These are phyloP conservation scores for Lithophane socia DNA, from an alignment of 2,888 invertebrate species.

Conservation along the genomic window DNA sequence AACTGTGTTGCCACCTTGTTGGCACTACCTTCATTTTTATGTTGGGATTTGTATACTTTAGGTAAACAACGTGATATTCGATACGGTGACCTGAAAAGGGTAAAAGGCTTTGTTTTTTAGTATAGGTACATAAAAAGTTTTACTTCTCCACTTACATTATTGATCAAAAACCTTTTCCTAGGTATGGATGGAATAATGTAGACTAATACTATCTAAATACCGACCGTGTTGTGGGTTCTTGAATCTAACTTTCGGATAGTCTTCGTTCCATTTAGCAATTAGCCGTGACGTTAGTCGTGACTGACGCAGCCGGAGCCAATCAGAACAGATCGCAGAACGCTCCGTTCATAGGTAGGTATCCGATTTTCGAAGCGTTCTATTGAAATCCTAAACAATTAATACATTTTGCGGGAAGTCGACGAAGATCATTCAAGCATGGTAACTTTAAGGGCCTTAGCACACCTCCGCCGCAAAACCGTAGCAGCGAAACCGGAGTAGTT, in stretches of 20 bases:
- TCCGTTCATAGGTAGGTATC: not conserved
- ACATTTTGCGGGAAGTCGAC: no score
- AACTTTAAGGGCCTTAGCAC: no score
- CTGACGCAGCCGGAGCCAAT: not conserved
- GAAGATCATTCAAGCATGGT: no score
- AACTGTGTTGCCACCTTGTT: slow-evolving; percentile 22
- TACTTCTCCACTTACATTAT: slow-evolving; percentile 8
- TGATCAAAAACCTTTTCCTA: not conserved
- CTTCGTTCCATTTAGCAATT: slow-evolving; percentile 7
- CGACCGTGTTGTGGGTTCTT: not conserved
- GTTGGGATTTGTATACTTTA: slow-evolving; percentile 32
- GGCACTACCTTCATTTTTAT: slow-evolving; percentile 5
- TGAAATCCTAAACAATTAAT: not conserved
- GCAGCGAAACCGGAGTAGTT: no score
- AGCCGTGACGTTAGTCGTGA: not conserved
- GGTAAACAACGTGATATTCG: slow-evolving; percentile 21
- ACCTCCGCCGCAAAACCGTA: no score
- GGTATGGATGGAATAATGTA: not conserved
- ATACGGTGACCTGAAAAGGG: slow-evolving; percentile 10
- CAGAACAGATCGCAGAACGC: not conserved
- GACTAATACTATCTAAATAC: not conserved
- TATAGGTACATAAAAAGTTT: slow-evolving; percentile 1
- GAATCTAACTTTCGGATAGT: not conserved
- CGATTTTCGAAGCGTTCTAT: not conserved
- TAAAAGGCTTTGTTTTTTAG: slow-evolving; percentile 9